Evolutionary conservation across 1,140 invertebrate species (phyloP), one percentile per base, ranked within the genome.

Genomic region (Penaeus indicus): DNA sequence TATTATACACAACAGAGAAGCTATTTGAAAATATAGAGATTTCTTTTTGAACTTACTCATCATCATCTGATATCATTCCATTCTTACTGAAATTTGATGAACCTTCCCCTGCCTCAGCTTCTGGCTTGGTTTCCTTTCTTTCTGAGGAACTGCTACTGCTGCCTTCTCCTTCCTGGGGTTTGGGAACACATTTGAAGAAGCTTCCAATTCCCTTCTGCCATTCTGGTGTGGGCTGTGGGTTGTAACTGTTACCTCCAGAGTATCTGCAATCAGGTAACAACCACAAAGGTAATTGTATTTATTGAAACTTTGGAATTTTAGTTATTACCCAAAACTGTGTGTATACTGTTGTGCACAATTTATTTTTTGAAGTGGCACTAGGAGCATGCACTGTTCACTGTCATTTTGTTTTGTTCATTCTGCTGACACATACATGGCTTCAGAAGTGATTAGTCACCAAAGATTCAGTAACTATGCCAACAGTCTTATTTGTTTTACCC

Each of bases 161-260:
- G 8, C 64, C n/a, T n/a, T 84, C 82, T 64, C 82, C 82, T 22
- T 19, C 27, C 63, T 84, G 63, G 32, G 84, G 84, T 22, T 79
- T 79, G 13, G 54, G 25, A 10, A 19, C 22, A 19, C n/a, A 2
- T 54, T 88, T 88, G 72, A 88, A 88, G 61, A 88, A 88, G 27
- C 60, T 64, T 0, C 61, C 60, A 25, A 88, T 88, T 69, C 86
- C 81, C 32, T 88, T 88, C 72, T 88, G 86, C 86, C 86, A 88
- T 21, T 77, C 72, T 7, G 86, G 86, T 11, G 63, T 84, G 1
- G 86, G 86, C 54, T 88, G 86, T 18, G 81, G 81, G 38, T 88
- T 88, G 81, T 88, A 88, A n/a, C 54, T 42, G n/a, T 88, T 88
- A 5, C 86, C 86, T n/a, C 86, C 81, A 54, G 47, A 13, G 60